Evolutionary conservation across 2,113 vertebrate genomes (phyloP).

Genomic region (Oryzias javanicus): DNA sequence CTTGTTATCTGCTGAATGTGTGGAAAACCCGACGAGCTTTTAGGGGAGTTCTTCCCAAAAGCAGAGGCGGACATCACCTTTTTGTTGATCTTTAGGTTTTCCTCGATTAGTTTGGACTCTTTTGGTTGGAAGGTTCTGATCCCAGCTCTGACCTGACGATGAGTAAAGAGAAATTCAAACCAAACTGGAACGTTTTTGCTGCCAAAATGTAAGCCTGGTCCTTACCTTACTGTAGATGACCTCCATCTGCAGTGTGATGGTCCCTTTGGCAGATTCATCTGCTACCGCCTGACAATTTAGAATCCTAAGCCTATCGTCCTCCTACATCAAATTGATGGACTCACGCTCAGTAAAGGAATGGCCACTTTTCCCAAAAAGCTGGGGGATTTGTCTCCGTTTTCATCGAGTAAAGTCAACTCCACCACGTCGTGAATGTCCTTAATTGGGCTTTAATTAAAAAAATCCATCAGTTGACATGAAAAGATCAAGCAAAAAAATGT

Average conservation of each 20-base stretch:
- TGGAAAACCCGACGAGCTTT: conserved; percentile 7
- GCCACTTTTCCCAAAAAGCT: conserved; percentile 92
- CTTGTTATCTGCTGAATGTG: no score
- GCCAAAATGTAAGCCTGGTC: conserved; percentile 16
- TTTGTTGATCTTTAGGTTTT: conserved; percentile 90
- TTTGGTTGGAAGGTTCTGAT: conserved; percentile 86
- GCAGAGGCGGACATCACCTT: conserved; percentile 72
- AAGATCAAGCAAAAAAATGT: not conserved
- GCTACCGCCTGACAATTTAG: no score
- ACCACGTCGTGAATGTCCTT: conserved; percentile 93
- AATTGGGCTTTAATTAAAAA: conserved; percentile 82
- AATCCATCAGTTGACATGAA: not conserved
- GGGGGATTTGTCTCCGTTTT: conserved; percentile 91
- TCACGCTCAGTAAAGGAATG: conserved; percentile 91
- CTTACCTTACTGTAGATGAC: conserved; percentile 93
- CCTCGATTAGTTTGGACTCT: conserved; percentile 84
- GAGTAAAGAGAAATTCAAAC: conserved; percentile 9
- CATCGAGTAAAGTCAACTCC: conserved; percentile 90
- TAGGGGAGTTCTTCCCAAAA: conserved; percentile 5
- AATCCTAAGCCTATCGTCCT: not conserved
- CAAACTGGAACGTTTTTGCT: not conserved
- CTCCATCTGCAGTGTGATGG: conserved; percentile 87
- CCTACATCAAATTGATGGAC: conserved; percentile 43
- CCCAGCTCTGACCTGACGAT: conserved; percentile 85
- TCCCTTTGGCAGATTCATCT: conserved; percentile 84